Conservation (phyloP, 2,888 invertebrate species). For the Muscina levida region DNA sequence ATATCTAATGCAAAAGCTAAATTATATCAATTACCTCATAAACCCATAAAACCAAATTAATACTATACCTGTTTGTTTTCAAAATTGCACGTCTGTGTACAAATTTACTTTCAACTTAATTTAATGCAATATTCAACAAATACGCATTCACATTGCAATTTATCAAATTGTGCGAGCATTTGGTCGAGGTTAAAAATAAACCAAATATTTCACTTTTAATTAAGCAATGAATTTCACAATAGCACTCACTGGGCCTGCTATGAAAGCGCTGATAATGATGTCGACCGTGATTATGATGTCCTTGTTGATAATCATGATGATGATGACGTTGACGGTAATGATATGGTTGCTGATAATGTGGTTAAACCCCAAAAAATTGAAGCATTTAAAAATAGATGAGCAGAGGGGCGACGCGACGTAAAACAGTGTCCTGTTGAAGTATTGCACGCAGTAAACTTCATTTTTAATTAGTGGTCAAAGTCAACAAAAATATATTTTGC, state of each 20-base stretch:
- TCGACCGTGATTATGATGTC: neutral
- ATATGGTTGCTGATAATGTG: constrained; percentile 35
- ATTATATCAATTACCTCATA: neutral
- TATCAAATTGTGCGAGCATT: constrained; percentile 22
- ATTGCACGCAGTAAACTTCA: constrained; percentile 31
- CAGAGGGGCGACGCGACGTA: neutral
- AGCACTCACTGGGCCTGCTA: neutral
- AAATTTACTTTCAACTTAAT: constrained; percentile 12
- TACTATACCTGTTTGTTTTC: neutral
- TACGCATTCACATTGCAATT: neutral
- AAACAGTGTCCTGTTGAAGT: neutral
- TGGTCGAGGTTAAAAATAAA: constrained; percentile 19
- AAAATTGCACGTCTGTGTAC: too few relatives aligned
- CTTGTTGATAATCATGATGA: constrained; percentile 2
- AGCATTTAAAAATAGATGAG: neutral
- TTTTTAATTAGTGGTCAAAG: constrained; percentile 60
- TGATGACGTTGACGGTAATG: neutral
- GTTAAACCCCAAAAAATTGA: constrained; percentile 17
- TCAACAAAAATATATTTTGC: constrained; percentile 29
- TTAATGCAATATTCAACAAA: constrained; percentile 16
- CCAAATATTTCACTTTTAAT: constrained; percentile 39
- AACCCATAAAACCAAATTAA: neutral
- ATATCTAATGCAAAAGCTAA: too few relatives aligned
- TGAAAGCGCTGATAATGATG: neutral
- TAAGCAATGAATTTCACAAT: constrained; percentile 18